These are phyloP conservation scores for Nicator chloris DNA, from an alignment of 2,113 vertebrate species.

Conservation along the genomic window DNA sequence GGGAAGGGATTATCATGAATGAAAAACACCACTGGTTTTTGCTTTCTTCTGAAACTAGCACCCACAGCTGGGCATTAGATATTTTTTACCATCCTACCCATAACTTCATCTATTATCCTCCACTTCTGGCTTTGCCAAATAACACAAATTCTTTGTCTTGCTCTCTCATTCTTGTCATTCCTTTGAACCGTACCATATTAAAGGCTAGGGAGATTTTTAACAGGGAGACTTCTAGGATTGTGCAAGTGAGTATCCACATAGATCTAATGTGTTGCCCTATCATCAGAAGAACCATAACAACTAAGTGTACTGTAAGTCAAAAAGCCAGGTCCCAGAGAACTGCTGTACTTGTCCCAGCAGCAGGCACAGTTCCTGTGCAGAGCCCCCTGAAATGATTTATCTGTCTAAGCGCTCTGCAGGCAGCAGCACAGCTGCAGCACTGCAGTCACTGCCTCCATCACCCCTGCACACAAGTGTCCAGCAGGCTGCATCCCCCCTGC, in stretches of 20 bases:
- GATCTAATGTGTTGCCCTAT: neutral
- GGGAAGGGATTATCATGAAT: neutral
- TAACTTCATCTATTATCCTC: neutral
- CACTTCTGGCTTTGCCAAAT: neutral
- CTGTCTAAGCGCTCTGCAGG: no score
- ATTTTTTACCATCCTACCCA: neutral
- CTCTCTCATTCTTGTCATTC: neutral
- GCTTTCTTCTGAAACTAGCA: neutral
- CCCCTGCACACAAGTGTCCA: neutral
- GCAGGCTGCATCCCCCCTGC: neutral
- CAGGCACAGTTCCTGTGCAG: neutral
- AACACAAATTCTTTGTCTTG: neutral
- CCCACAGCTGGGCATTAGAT: neutral
- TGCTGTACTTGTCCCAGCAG: neutral
- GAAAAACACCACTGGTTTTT: neutral
- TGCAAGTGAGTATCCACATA: neutral
- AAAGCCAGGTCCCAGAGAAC: neutral
- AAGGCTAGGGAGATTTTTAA: neutral
- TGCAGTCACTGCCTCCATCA: accelerated
- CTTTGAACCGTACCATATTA: neutral
- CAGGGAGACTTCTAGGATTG: neutral
- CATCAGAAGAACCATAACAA: neutral
- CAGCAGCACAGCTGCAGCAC: neutral
- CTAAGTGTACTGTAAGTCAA: neutral
- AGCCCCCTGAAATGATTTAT: no score